These are phyloP conservation scores for Anoura caudifer DNA, from an alignment of 2,113 vertebrate genomes.

Conservation along the genomic window DNA sequence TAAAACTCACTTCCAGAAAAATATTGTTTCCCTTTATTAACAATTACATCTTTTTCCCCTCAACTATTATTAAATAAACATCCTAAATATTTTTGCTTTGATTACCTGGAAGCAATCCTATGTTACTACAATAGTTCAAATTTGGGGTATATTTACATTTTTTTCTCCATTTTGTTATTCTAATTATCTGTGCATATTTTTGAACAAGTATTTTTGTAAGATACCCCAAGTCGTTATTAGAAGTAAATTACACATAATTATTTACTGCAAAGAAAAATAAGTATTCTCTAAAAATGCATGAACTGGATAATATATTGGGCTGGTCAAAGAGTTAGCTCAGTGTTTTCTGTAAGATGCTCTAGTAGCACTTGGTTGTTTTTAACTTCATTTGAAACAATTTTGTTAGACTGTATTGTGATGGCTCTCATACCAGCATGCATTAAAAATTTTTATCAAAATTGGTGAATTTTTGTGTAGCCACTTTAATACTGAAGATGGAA, in stretches of 20 bases:
- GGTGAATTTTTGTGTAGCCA: too few species aligned
- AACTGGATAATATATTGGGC: not conserved
- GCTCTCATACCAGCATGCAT: too few species aligned
- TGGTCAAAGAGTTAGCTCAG: too few species aligned
- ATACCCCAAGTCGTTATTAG: not conserved
- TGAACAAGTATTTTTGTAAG: not conserved
- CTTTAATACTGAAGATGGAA: too few species aligned
- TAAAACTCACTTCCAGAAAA: not conserved
- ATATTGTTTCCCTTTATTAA: not conserved
- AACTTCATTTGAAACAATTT: too few species aligned
- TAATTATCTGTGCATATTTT: not conserved
- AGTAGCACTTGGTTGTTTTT: too few species aligned
- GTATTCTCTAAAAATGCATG: not conserved
- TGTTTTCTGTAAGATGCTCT: too few species aligned
- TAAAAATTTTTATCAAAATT: too few species aligned
- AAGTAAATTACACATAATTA: not conserved
- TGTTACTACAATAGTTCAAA: not conserved
- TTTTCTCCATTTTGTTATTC: not conserved
- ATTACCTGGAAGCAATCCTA: not conserved
- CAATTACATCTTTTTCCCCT: not conserved
- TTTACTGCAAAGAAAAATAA: not conserved
- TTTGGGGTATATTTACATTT: not conserved
- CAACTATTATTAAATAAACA: slow-evolving; percentile 1
- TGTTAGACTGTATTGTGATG: too few species aligned
- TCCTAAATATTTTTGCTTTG: not conserved